Conservation (phyloP, 2,888 invertebrate species). For the Eupelmus urozonus region DNA sequence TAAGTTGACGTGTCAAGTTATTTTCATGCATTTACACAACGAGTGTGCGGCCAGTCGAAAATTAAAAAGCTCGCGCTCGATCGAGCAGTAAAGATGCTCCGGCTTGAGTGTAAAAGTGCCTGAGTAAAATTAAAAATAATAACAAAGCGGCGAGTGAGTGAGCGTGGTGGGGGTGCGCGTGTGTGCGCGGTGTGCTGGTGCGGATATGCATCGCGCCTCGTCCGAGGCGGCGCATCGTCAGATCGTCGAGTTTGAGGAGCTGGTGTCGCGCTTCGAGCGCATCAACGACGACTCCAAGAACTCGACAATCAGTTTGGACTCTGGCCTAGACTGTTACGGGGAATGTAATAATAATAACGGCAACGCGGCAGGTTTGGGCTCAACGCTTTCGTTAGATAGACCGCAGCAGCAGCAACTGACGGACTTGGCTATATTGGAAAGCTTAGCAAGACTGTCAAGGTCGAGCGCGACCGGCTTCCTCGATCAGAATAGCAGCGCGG, state of each 20-base stretch:
- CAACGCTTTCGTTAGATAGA: constrained; percentile 37
- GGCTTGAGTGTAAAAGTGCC: neutral
- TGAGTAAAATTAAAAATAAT: neutral
- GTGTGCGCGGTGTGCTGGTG: neutral
- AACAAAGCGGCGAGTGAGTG: too few species aligned
- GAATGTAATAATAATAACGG: neutral
- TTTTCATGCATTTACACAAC: too few species aligned
- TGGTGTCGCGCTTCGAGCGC: constrained; percentile 74
- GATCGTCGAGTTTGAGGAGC: constrained; percentile 76
- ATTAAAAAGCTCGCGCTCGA: neutral
- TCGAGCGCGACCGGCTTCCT: constrained; percentile 35
- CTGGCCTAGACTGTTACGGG: constrained; percentile 35
- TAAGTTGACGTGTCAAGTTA: too few species aligned
- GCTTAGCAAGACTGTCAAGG: constrained; percentile 48
- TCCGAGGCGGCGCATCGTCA: constrained; percentile 66
- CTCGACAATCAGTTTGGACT: constrained; percentile 44
- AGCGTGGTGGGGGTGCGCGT: neutral
- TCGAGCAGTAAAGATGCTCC: neutral
- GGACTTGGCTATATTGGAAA: constrained; percentile 38
- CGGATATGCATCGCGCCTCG: constrained; percentile 67
- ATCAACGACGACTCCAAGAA: constrained; percentile 68
- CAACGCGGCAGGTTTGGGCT: neutral
- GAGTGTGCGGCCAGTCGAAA: neutral
- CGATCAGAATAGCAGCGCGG: constrained; percentile 37
- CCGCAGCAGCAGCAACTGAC: constrained; percentile 28